Base-by-base conservation (phyloP, 2,888 invertebrate genomes). In the Eupsilia transversa region DNA sequence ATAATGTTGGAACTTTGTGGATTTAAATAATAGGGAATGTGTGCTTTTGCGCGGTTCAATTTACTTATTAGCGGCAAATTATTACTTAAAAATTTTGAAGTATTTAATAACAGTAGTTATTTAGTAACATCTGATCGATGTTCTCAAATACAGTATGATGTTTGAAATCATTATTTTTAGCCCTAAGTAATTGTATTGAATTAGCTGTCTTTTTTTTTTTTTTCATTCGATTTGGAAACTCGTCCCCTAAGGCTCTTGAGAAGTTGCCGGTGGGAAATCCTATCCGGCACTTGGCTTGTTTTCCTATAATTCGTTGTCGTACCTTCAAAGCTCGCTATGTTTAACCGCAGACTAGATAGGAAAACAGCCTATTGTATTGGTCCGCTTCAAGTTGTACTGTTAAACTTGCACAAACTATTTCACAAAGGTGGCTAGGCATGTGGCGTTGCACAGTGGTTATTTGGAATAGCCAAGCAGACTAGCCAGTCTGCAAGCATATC, bases 361-460 rank as follows among this genome's bases (percentile, higher is more conserved):
- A 23, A 65, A 27, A 30, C 23, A 10, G 35, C 35, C 10, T 30
- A 30, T 49, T 70, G 30, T 38, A 10, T 27, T 49, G 9, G 7
- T 27, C 12, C 14, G 43, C 43, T 43, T 4, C 33, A 35, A 61
- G 27, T 59, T 63, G n/a, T 20, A 61, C 33, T 63, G 43, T 68
- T 46, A 46, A 46, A 46, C 27, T 27, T 52, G 14, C 38, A 54
- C 66, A 30, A 57, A 61, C 49, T 49, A n/a, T 70, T 49, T 49
- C 17, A 23, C 49, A 14, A 38, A 38, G 5, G 10, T 49, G 12
- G 20, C 3, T 27, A 35, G 60, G n/a, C n/a, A n/a, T n/a, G n/a
- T n/a, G n/a, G n/a, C n/a, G n/a, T n/a, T n/a, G n/a, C n/a, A n/a
- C n/a, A n/a, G n/a, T n/a, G 43, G 61, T 27, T 35, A 61, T 33